These are phyloP conservation scores for Allophyes oxyacanthae DNA, from an alignment of 2,888 invertebrate genomes.

Conservation along the genomic window DNA sequence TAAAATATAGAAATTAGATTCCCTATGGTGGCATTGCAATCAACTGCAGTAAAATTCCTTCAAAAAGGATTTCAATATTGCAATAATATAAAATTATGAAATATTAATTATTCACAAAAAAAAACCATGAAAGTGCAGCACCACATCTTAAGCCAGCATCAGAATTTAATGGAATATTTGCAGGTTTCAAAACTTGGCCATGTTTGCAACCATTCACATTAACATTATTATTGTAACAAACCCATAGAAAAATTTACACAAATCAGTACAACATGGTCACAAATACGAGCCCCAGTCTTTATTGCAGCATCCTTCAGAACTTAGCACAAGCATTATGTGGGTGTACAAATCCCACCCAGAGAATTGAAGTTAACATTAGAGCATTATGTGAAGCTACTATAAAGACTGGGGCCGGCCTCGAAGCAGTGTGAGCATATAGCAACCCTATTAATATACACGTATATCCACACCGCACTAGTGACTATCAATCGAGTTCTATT, in stretches of 20 bases:
- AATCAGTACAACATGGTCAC: conserved; percentile 83
- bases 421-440: conserved; percentile 78
- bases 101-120: conserved; percentile 67
- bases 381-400: conserved; percentile 52
- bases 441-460: conserved; percentile 75
- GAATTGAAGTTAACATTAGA: conserved; percentile 27
- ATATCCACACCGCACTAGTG: conserved; percentile 80
- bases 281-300: conserved; percentile 81
- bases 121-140: conserved; percentile 69
- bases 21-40: conserved; percentile 75
- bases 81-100: conserved; percentile 61
- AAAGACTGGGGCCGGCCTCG: conserved; percentile 83
- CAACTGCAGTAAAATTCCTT: conserved; percentile 65
- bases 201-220: conserved; percentile 66
- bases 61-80: conserved; percentile 57
- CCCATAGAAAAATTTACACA: conserved; percentile 88
- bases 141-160: conserved; percentile 73
- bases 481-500: conserved; percentile 78
- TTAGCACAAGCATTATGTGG: conserved; percentile 43
- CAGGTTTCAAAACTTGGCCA: conserved; percentile 60
- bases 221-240: conserved; percentile 81
- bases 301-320: conserved; percentile 54
- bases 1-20: conserved; percentile 82
- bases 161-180: conserved; percentile 65
- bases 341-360: conserved; percentile 19